Conservation (phyloP, 2,797 vertebrate species). For the Odontamblyopus lacepedii region DNA sequence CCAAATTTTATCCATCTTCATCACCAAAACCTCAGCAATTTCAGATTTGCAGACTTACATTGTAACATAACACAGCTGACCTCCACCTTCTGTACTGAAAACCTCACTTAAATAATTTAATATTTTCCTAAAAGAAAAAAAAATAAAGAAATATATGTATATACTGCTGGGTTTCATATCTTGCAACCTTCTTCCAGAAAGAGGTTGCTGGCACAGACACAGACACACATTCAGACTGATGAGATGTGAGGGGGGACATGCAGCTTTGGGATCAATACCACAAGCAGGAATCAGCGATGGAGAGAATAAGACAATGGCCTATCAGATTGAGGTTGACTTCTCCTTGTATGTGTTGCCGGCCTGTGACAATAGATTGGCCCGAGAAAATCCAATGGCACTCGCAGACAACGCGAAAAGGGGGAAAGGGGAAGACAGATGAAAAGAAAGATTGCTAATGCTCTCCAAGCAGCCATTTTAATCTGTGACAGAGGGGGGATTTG, state of each 20-base stretch:
- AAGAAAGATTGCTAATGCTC: conserved; percentile 88
- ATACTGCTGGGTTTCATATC: neutral
- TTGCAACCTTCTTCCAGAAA: conserved; percentile 27
- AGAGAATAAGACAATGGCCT: conserved; percentile 86
- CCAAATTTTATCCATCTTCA: neutral
- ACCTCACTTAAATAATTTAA: neutral
- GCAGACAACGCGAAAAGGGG: conserved; percentile 28
- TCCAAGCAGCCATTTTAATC: conserved; percentile 87
- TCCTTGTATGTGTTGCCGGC: conserved; percentile 82
- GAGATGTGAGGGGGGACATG: conserved; percentile 66
- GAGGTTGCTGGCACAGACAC: conserved; percentile 56
- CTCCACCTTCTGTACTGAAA: neutral
- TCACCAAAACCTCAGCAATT: neutral
- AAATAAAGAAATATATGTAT: neutral
- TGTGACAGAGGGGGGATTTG: conserved; percentile 90
- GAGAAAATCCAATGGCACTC: conserved; percentile 84
- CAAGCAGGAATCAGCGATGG: conserved; percentile 84
- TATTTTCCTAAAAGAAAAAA: neutral
- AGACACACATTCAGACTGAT: conserved; percentile 65
- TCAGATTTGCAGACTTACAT: neutral
- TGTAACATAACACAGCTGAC: neutral
- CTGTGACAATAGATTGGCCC: conserved; percentile 84
- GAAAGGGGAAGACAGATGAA: conserved; percentile 81
- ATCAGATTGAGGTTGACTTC: conserved; percentile 92
- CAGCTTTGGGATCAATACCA: conserved; percentile 82